Evolutionary conservation across 37 sponge, comb jelly and placozoan genomes (phyloP).

Genomic region (Halisarca cf. caerulea): DNA sequence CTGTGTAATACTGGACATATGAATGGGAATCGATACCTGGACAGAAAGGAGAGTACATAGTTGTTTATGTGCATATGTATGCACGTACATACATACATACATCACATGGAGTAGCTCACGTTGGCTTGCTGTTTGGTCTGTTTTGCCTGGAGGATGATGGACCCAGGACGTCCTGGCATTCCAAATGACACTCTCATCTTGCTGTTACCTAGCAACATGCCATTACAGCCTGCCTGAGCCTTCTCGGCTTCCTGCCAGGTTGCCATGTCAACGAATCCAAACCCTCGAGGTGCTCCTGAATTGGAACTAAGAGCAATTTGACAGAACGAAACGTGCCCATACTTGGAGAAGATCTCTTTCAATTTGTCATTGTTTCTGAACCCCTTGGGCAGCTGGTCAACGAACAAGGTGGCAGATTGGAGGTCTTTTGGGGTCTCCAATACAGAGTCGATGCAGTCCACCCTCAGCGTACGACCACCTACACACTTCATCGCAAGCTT

Average conservation of each 20-base stretch:
- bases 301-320: slow-evolving; percentile 65
- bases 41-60: neutral
- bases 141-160: slow-evolving; percentile 71
- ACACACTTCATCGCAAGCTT: slow-evolving; percentile 55
- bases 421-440: slow-evolving; percentile 62
- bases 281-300: slow-evolving; percentile 60
- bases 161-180: slow-evolving; percentile 84
- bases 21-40: too few species aligned
- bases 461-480: slow-evolving; percentile 59
- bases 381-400: slow-evolving; percentile 74
- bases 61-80: slow-evolving; percentile 5
- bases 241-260: slow-evolving; percentile 59
- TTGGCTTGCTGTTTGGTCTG: neutral
- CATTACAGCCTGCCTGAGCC: slow-evolving; percentile 52
- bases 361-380: slow-evolving; percentile 40
- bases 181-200: slow-evolving; percentile 75
- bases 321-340: slow-evolving; percentile 74
- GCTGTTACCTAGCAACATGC: slow-evolving; percentile 32
- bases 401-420: slow-evolving; percentile 74
- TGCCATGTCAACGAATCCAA: slow-evolving; percentile 83
- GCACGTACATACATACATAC: neutral
- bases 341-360: slow-evolving; percentile 37
- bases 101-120: too few species aligned
- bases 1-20: too few species aligned
- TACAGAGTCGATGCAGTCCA: slow-evolving; percentile 71